These are phyloP conservation scores for Zaprionus obscuricornis DNA, from an alignment of 2,888 invertebrate species.

Conservation along the genomic window DNA sequence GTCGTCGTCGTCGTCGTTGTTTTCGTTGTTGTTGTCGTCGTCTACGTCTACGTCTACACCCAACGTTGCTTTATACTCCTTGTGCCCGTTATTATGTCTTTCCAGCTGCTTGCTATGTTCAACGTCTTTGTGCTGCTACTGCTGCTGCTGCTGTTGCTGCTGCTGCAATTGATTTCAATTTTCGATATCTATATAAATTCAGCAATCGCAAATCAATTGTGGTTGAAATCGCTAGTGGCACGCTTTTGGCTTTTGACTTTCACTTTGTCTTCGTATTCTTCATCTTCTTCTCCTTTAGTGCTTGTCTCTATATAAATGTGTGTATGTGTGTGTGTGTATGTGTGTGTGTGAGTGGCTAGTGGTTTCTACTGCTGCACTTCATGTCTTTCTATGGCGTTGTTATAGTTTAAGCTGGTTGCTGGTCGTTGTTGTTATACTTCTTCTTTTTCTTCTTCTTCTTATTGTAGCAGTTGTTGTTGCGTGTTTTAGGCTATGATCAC, in stretches of 20 bases:
- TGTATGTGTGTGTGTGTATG: constrained; percentile 7
- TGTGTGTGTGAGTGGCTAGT: constrained; percentile 18
- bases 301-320: neutral
- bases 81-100: neutral
- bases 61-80: neutral
- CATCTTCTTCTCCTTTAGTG: constrained; percentile 1
- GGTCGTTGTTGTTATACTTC: constrained; percentile 30
- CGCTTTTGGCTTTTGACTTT: constrained; percentile 25
- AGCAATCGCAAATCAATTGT: constrained; percentile 43
- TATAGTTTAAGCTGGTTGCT: constrained; percentile 37
- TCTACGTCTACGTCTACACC: neutral
- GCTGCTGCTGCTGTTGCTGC: constrained; percentile 2
- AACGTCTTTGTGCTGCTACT: constrained; percentile 1
- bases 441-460: constrained; percentile 9
- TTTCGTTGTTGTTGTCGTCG: constrained; percentile 1
- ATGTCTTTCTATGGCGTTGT: constrained; percentile 24
- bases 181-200: constrained; percentile 54
- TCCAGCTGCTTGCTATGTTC: neutral
- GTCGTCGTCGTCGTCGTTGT: constrained; percentile 1
- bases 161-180: constrained; percentile 59
- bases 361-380: too few relatives aligned
- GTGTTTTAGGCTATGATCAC: constrained; percentile 70
- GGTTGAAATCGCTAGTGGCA: constrained; percentile 27
- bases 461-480: constrained; percentile 28
- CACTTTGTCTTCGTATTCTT: too few relatives aligned